Conservation (phyloP, 2,888 invertebrate genomes). For the Melinaea menophilus region DNA sequence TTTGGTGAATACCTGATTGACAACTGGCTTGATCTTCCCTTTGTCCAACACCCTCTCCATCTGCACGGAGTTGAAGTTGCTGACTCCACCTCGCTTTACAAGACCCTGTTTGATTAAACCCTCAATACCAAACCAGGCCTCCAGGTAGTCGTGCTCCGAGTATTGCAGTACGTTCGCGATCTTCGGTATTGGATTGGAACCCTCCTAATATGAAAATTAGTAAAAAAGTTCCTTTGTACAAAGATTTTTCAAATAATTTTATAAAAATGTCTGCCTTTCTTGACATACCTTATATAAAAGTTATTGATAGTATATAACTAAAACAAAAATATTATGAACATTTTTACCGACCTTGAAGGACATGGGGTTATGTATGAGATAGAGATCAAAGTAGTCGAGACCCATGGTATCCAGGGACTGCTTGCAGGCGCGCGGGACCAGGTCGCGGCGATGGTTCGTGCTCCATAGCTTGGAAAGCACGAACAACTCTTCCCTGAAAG, state of each 20-base stretch:
- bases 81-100: constrained; percentile 86
- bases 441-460: constrained; percentile 82
- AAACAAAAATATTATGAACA: too few species aligned
- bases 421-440: constrained; percentile 81
- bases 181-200: constrained; percentile 76
- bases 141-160: constrained; percentile 80
- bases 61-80: constrained; percentile 92
- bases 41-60: constrained; percentile 82
- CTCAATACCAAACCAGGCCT: constrained; percentile 90
- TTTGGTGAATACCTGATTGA: constrained; percentile 75
- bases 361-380: constrained; percentile 89
- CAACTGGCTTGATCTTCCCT: constrained; percentile 81
- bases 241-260: too few species aligned
- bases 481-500: constrained; percentile 80
- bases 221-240: constrained; percentile 20
- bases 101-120: constrained; percentile 81
- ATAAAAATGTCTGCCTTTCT: too few species aligned
- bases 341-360: constrained; percentile 73
- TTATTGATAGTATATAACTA: too few species aligned
- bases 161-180: constrained; percentile 72
- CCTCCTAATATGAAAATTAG: constrained; percentile 49
- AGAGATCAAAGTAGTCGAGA: constrained; percentile 87
- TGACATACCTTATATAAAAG: too few species aligned
- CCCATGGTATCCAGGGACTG: constrained; percentile 81
- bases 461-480: constrained; percentile 85